These are phyloP conservation scores for Conger conger DNA, from an alignment of 2,113 vertebrate genomes.

Conservation along the genomic window DNA sequence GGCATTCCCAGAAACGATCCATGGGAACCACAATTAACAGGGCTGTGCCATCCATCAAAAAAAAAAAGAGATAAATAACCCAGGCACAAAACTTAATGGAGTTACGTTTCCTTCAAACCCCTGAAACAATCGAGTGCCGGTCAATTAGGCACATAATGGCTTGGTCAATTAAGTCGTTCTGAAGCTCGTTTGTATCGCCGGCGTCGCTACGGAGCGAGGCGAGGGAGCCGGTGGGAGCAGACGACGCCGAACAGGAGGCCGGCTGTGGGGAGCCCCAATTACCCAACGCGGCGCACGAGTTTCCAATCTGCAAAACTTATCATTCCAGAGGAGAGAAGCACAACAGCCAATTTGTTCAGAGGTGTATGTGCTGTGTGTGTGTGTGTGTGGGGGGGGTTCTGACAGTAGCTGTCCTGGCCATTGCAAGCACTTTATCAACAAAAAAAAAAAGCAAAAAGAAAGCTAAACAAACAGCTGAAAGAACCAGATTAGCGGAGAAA, in stretches of 20 bases:
- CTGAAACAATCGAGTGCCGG: neutral
- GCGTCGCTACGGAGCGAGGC: constrained; percentile 6
- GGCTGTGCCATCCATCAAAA: neutral
- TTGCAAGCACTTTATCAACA: neutral
- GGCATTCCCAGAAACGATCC: neutral
- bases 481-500: neutral
- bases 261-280: constrained; percentile 15
- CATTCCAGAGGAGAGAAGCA: neutral
- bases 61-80: neutral
- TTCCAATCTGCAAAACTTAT: neutral
- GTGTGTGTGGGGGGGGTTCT: neutral
- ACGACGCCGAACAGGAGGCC: constrained; percentile 10
- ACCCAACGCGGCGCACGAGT: neutral
- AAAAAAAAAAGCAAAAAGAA: neutral
- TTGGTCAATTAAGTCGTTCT: constrained; percentile 28
- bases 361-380: neutral
- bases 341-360: neutral
- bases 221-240: neutral
- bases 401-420: neutral
- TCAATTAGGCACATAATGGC: constrained; percentile 27
- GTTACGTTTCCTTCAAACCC: neutral
- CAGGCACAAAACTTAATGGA: neutral
- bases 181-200: constrained; percentile 11
- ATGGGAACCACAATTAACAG: neutral
- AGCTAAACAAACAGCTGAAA: neutral